Evolutionary conservation across 2,797 vertebrate species (phyloP).

Genomic region (Oreonectes daqikongensis): DNA sequence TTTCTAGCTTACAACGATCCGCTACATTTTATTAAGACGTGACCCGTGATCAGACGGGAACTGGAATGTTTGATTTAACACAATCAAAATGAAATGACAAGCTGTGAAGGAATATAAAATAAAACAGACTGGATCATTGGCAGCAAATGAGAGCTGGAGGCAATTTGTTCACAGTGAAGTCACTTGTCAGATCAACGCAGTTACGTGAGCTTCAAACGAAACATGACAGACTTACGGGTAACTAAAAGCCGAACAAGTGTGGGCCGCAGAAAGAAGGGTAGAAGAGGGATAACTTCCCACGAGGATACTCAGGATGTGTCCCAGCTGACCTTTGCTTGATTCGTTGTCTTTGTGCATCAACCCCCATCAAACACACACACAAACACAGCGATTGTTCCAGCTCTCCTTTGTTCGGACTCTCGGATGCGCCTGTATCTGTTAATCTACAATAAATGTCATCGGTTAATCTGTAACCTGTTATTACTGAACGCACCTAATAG

Average conservation of each 20-base stretch:
- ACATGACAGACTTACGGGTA: constrained; percentile 14
- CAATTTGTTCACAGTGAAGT: constrained; percentile 36
- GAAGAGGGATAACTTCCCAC: constrained; percentile 39
- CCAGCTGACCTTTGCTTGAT: constrained; percentile 56
- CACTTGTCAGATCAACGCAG: constrained; percentile 21
- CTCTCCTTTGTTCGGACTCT: constrained; percentile 39
- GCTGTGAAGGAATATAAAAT: constrained; percentile 6
- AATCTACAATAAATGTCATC: constrained; percentile 53
- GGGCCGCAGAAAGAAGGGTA: constrained; percentile 1
- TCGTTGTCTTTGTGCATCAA: constrained; percentile 56
- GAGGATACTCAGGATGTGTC: constrained; percentile 49
- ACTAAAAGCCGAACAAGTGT: constrained; percentile 4
- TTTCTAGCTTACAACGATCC: not conserved
- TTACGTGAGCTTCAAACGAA: constrained; percentile 13
- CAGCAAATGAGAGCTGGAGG: constrained; percentile 23
- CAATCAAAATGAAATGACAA: constrained; percentile 14
- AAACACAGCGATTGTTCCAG: constrained; percentile 29
- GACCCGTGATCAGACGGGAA: not conserved
- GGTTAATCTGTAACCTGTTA: constrained; percentile 55
- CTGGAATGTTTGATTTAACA: constrained; percentile 16
- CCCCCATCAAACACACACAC: constrained; percentile 50
- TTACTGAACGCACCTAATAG: not conserved
- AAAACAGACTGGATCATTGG: not conserved
- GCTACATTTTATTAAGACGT: not conserved
- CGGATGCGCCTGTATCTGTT: constrained; percentile 47